Evolutionary conservation across 2,888 invertebrate species (phyloP).

Genomic region (Halocaridina rubra): DNA sequence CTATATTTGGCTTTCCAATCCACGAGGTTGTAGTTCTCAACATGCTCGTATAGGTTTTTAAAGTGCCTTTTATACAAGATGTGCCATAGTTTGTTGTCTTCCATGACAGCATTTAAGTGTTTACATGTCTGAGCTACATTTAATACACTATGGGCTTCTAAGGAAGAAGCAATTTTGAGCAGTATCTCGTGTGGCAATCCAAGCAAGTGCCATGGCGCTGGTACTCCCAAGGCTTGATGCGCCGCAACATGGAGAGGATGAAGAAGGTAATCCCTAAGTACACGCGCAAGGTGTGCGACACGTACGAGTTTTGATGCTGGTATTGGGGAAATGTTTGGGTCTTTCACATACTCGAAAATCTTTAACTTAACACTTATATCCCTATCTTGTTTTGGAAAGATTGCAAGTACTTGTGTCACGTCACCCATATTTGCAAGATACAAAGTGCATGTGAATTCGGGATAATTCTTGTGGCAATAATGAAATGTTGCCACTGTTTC

Average conservation of each 20-base stretch:
- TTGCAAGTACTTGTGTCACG: slow-evolving; percentile 55
- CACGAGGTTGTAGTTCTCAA: neutral
- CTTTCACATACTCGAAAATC: slow-evolving; percentile 36
- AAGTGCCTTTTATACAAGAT: slow-evolving; percentile 50
- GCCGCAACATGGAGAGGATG: slow-evolving; percentile 59
- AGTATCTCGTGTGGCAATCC: slow-evolving; percentile 57
- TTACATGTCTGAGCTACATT: slow-evolving; percentile 37
- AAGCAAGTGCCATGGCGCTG: slow-evolving; percentile 58
- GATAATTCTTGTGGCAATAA: slow-evolving; percentile 33
- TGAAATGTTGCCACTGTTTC: slow-evolving; percentile 45
- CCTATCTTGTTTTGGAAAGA: slow-evolving; percentile 51
- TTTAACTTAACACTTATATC: slow-evolving; percentile 44
- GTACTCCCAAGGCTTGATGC: slow-evolving; percentile 50
- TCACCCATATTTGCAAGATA: slow-evolving; percentile 55
- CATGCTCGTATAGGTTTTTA: neutral
- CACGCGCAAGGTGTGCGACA: slow-evolving; percentile 40
- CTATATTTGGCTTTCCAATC: slow-evolving; percentile 52
- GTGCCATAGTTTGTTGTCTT: slow-evolving; percentile 52
- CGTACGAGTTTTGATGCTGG: slow-evolving; percentile 5
- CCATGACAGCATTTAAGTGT: slow-evolving; percentile 20
- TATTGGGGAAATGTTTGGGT: neutral
- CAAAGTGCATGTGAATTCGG: slow-evolving; percentile 41
- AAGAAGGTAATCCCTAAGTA: slow-evolving; percentile 43
- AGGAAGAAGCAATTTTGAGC: neutral
- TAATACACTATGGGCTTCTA: slow-evolving; percentile 34